Evolutionary conservation across 2,888 invertebrate species (phyloP), one percentile per base, ranked within the genome.

Genomic region (Torymus aiolomorphi): DNA sequence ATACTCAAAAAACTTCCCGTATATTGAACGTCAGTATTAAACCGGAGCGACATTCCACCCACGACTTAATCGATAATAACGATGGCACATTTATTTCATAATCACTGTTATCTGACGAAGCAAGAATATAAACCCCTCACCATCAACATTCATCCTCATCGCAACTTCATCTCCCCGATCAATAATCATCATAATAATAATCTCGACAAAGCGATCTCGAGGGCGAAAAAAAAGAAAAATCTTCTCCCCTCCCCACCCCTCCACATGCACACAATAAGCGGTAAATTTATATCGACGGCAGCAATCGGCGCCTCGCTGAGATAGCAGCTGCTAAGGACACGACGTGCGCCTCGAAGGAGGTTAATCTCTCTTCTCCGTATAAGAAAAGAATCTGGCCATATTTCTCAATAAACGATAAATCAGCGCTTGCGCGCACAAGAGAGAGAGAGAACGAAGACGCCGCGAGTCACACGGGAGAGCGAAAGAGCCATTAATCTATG

Each of bases 381-480:
- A 70, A 76, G 20, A 61, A 51, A 84, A 82, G 83, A 86, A 78
- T 84, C 85, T 86, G 85, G 86, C 88, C 87, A 90, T 90, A 90
- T 89, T 90, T 90, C 90, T 90, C 89, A 90, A 90, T 90, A 90
- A 90, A 89, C 89, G 85, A 90, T 90, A 90, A 90, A 90, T 90
- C 89, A 90, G 20, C 20, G 20, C 20, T 1, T 2, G 20, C 1
- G 20, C 1, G 20, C n/a, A n/a, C n/a, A n/a, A 20, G 20, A 20
- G 20, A 78, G 14, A 59, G 13, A 59, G 24, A 42, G 16, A 62
- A 86, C 84, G 76, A 82, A 84, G 86, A 85, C 85, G 86, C 86
- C 83, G 83, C 75, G 80, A 80, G 81, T 79, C 80, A 81, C 81
- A 20, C 20, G 20, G 20, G 70, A 79, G 74, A 77, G 80, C 72